Base-by-base conservation (phyloP, 2,113 vertebrate species). In the Albula goreensis region DNA sequence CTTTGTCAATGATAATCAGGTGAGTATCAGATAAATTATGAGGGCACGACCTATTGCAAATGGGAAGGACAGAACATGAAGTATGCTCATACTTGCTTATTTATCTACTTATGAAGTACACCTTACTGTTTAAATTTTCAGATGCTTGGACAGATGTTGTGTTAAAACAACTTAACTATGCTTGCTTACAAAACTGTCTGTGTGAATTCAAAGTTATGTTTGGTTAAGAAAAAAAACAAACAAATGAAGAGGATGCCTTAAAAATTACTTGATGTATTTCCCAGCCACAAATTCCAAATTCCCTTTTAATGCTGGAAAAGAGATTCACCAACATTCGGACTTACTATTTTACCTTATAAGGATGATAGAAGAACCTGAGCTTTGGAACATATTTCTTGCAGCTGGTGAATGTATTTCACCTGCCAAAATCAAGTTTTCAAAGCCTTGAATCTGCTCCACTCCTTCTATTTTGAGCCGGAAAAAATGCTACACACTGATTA, bases 401-500 rank as follows among this genome's bases (percentile, higher is more conserved):
- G 94, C 94, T 95, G 94, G 82, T 79, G 52, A 83, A 56, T 83
- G 15, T n/a, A 56, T 31, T 86, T 50, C 90, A 79, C 31, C 90
- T 91, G 91, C 91, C 91, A 94, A 93, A 90, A 78, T 82, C 85
- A 82, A 89, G 87, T 87, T 93, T 91, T 91, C 86, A 90, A 92
- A 90, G 49, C 86, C 91, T 92, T 92, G 90, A 96, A 96, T 95
- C 92, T 85, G 94, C 90, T 0, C 66, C 91, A 92, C 93, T 96
- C 93, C 91, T 95, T 95, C 94, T 94, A 94, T 93, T 92, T 95
- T 91, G 92, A 89, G 91, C 92, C 88, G 41, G 91, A 96, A 96
- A 92, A 80, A 50, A 48, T 92, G 94, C 93, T 3, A 88, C 92
- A 89, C 89, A 91, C 88, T 81, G 89, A 89, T 83, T 41, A 85